Evolutionary conservation across 2,797 vertebrate species (phyloP).

Genomic region (Enteromius anoplus): DNA sequence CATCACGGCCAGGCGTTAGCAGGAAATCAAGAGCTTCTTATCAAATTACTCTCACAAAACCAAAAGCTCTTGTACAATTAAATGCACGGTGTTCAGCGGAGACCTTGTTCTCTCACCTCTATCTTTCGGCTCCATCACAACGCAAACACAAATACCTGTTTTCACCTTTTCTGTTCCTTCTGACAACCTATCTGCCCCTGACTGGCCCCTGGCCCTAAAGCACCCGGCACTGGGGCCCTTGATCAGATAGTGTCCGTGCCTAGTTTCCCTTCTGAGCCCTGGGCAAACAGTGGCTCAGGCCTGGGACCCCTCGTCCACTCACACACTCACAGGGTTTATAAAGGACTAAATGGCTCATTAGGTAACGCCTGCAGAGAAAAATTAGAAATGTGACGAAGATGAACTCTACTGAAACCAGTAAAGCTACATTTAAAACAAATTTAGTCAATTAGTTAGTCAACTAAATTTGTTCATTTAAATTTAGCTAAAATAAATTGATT

Average conservation of each 20-base stretch:
- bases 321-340: slow-evolving; percentile 65
- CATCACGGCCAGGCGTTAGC: slow-evolving; percentile 70
- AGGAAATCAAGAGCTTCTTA: slow-evolving; percentile 71
- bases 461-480: too few relatives aligned
- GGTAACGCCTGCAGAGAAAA: slow-evolving; percentile 58
- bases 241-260: slow-evolving; percentile 65
- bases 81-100: slow-evolving; percentile 68
- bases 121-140: slow-evolving; percentile 73
- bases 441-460: too few relatives aligned
- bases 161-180: slow-evolving; percentile 72
- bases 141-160: slow-evolving; percentile 75
- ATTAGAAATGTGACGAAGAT: slow-evolving; percentile 15
- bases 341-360: slow-evolving; percentile 60
- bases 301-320: slow-evolving; percentile 26
- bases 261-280: slow-evolving; percentile 57
- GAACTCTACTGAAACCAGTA: not conserved
- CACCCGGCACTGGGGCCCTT: slow-evolving; percentile 51
- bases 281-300: slow-evolving; percentile 60
- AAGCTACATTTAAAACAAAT: too few relatives aligned
- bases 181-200: slow-evolving; percentile 64
- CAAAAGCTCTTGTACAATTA: slow-evolving; percentile 67
- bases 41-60: slow-evolving; percentile 64
- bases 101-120: slow-evolving; percentile 65
- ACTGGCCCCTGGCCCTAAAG: slow-evolving; percentile 31
- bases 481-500: too few relatives aligned